These are phyloP conservation scores for Dendrolimus pini DNA, from an alignment of 2,888 invertebrate species.

Conservation along the genomic window DNA sequence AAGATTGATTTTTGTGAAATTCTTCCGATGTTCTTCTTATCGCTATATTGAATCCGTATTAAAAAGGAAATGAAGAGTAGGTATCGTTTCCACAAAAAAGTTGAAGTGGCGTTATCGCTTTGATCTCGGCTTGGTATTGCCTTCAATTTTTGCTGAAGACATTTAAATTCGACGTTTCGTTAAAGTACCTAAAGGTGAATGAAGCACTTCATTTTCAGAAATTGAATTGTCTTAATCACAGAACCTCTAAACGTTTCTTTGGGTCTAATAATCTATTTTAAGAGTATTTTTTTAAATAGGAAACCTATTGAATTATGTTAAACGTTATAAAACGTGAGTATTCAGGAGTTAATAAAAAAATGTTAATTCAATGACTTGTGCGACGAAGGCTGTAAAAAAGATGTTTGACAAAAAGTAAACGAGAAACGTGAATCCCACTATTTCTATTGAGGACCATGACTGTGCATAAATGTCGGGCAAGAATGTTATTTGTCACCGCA, in stretches of 20 bases:
- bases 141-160: conserved; percentile 38
- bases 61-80: conserved; percentile 52
- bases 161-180: conserved; percentile 38
- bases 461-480: conserved; percentile 61
- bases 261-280: background rate
- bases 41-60: conserved; percentile 49
- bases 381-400: conserved; percentile 41
- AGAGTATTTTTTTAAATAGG: background rate
- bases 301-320: background rate
- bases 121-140: conserved; percentile 39
- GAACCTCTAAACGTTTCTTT: conserved; percentile 1
- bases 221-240: conserved; percentile 35
- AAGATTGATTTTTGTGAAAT: conserved; percentile 30
- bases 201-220: conserved; percentile 26
- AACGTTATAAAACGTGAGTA: background rate
- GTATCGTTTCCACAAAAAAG: conserved; percentile 44
- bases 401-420: conserved; percentile 48
- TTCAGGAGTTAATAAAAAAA: conserved; percentile 17
- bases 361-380: conserved; percentile 37
- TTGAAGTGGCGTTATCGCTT: conserved; percentile 46
- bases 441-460: conserved; percentile 71
- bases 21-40: conserved; percentile 36
- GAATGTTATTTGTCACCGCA: conserved; percentile 72
- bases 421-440: conserved; percentile 60
- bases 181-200: conserved; percentile 25